phyloP scores from a whole-genome alignment of 2,888 invertebrate genomes.

The Harpagoxenus sublaevis region DNA sequence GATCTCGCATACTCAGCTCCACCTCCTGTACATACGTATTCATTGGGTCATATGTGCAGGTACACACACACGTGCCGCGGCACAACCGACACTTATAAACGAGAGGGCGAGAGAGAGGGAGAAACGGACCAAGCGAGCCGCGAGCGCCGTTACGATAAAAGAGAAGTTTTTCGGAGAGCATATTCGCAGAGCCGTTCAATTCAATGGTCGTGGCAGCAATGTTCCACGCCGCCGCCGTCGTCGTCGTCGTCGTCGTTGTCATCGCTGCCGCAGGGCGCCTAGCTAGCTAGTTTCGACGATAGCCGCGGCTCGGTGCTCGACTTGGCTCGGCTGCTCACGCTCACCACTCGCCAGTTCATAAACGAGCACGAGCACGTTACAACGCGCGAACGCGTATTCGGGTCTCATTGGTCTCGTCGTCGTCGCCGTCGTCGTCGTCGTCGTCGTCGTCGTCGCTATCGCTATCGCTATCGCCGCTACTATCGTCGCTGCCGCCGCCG shows the following conservation, averaged over 20 bases:
- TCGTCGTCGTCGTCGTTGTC: neutral
- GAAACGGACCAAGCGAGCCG: constrained; percentile 70
- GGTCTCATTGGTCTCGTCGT: neutral
- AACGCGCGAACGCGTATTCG: constrained; percentile 71
- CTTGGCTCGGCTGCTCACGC: too few species aligned
- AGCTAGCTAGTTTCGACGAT: constrained; percentile 75
- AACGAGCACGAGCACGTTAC: constrained; percentile 65
- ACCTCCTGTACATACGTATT: neutral
- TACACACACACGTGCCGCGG: neutral
- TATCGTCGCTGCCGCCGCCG: neutral
- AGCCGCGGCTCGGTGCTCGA: constrained; percentile 6
- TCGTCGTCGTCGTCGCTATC: neutral
- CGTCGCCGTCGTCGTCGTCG: neutral
- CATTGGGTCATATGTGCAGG: neutral
- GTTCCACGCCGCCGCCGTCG: constrained; percentile 72
- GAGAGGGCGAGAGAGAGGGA: constrained; percentile 59
- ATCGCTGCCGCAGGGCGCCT: constrained; percentile 75
- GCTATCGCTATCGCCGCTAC: neutral
- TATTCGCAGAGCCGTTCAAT: constrained; percentile 77
- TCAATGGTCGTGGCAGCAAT: constrained; percentile 81
- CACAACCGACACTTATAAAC: constrained; percentile 23
- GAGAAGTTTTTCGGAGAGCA: constrained; percentile 74
- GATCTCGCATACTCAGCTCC: neutral
- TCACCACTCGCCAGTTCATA: constrained; percentile 17
- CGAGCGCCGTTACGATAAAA: constrained; percentile 78